phyloP scores from a whole-genome alignment of 2,888 invertebrate species.

The Polyommatus iphigenia region DNA sequence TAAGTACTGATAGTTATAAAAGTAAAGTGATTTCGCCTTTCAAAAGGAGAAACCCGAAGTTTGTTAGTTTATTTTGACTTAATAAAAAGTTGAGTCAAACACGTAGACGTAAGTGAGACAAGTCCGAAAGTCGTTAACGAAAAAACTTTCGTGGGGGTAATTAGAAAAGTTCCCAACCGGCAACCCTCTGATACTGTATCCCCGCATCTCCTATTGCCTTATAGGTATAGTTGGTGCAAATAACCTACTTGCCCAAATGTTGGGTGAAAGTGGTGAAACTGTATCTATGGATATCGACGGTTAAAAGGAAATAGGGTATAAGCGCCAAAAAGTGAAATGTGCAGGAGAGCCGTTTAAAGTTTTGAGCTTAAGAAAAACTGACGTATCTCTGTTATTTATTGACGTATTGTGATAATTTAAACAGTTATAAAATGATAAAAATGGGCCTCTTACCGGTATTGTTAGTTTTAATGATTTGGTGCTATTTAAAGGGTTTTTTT shows the following conservation, averaged over 20 bases:
- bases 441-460: too few species aligned
- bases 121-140: slow-evolving; percentile 57
- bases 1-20: slow-evolving; percentile 34
- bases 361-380: too few species aligned
- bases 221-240: not conserved
- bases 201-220: not conserved
- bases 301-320: too few species aligned
- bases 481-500: too few species aligned
- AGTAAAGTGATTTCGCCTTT: not conserved
- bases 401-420: too few species aligned
- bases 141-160: slow-evolving; percentile 68
- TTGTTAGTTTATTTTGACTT: slow-evolving; percentile 8
- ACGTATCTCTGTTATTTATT: too few species aligned
- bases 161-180: slow-evolving; percentile 65
- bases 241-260: not conserved
- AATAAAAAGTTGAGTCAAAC: slow-evolving; percentile 37
- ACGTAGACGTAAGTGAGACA: slow-evolving; percentile 47
- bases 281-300: not conserved
- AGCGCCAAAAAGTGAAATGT: too few species aligned
- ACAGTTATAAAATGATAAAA: too few species aligned
- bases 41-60: slow-evolving; percentile 1
- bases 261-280: not conserved
- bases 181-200: slow-evolving; percentile 1
- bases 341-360: too few species aligned
- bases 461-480: too few species aligned